phyloP scores from a whole-genome alignment of 2,113 vertebrate species.

The Corythornis madagascariensis region DNA sequence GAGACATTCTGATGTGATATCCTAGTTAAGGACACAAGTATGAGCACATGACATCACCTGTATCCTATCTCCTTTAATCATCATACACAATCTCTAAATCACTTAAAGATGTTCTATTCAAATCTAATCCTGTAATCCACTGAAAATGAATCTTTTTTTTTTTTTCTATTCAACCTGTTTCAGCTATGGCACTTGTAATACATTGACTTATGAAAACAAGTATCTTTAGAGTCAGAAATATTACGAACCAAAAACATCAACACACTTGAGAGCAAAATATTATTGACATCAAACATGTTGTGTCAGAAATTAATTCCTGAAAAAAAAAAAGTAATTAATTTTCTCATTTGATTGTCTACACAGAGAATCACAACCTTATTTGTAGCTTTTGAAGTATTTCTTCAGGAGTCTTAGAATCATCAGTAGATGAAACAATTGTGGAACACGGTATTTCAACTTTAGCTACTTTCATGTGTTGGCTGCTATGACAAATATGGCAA shows the following conservation, averaged over 20 bases:
- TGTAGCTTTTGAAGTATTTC: neutral
- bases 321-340: neutral
- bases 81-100: neutral
- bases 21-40: constrained; percentile 5
- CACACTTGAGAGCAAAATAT: neutral
- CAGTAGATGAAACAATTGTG: neutral
- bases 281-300: neutral
- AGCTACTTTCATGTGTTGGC: neutral
- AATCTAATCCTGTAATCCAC: neutral
- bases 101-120: neutral
- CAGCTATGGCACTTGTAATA: neutral
- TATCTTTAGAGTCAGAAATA: neutral
- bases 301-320: neutral
- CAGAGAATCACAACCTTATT: neutral
- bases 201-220: neutral
- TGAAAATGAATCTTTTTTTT: neutral
- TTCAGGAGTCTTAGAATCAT: neutral
- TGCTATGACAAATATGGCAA: neutral
- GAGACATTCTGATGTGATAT: constrained; percentile 43
- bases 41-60: neutral
- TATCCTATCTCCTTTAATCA: neutral
- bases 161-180: neutral
- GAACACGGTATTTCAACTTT: neutral
- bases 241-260: neutral
- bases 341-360: neutral